phyloP scores from a whole-genome alignment of 30 jellyfish, hydroid and myxozoan species.

The Turritopsis dohrnii region DNA sequence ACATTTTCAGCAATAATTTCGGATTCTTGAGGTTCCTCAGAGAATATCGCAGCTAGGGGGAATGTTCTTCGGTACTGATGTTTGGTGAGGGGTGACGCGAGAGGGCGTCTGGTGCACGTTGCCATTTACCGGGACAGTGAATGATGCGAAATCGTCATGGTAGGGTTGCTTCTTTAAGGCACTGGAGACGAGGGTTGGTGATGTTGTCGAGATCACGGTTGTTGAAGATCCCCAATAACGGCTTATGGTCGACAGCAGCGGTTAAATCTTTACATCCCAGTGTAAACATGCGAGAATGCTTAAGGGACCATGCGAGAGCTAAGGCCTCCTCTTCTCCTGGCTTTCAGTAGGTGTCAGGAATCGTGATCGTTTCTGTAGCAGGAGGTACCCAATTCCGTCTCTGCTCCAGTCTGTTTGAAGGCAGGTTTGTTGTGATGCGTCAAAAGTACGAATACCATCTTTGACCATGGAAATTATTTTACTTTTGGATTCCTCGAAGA shows the following conservation, averaged over 20 bases:
- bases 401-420: neutral
- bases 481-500: too few relatives aligned
- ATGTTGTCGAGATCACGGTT: too few relatives aligned
- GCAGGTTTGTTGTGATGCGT: neutral
- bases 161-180: neutral
- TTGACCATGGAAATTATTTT: neutral
- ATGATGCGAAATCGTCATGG: neutral
- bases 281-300: too few relatives aligned
- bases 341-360: too few relatives aligned
- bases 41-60: neutral
- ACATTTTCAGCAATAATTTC: too few relatives aligned
- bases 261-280: too few relatives aligned
- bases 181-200: too few relatives aligned
- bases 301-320: too few relatives aligned
- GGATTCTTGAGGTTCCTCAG: neutral
- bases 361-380: neutral
- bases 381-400: neutral
- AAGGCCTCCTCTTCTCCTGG: too few relatives aligned
- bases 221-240: too few relatives aligned
- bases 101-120: neutral
- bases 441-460: neutral
- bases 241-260: too few relatives aligned
- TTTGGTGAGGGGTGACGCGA: slow-evolving; percentile 9
- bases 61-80: neutral
- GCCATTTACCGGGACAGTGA: neutral